Base-by-base conservation (phyloP, 2,888 invertebrate genomes). In the Eupithecia pulchellata region DNA sequence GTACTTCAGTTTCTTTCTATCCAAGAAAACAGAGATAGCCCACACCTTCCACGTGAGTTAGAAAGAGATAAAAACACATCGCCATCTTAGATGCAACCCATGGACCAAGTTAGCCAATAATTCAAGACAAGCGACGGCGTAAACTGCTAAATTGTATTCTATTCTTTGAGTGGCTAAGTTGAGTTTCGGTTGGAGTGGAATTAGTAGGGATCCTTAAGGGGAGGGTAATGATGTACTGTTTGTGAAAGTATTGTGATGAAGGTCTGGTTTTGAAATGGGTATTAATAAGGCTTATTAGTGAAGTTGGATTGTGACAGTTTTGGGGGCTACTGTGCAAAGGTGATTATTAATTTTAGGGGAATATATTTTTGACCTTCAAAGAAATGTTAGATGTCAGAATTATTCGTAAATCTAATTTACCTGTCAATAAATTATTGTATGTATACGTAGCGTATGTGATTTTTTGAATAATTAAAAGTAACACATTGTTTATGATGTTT, bases 101-200 rank as follows among this genome's bases (percentile, higher is more conserved):
- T 89, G 92, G 92, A 93, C 93, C 93, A 89, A 92, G 90, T 92
- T 92, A 90, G 91, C 92, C 92, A 91, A 92, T 92, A 91, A 92
- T 89, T 85, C 82, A 74, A 69, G 75, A 76, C 72, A 86, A 89
- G 84, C 80, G 82, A 78, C 77, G 70, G 78, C 74, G 74, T 77
- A 79, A 82, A 86, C 84, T 64, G 77, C 79, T 76, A 85, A 87
- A 86, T 87, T 85, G 81, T 79, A 80, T 89, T 87, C 80, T 89
- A 86, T 86, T 80, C 69, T 76, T 77, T 79, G 72, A 74, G 71
- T 27, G 52, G 78, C 82, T 86, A 77, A 82, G 87, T 84, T 81
- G 76, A 79, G 76, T 79, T 82, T 83, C 75, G 80, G 80, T 72
- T 72, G 78, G 79, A 82, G 81, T 83, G 77, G 86, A 86, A 86